Evolutionary conservation across 2,888 invertebrate species (phyloP), one percentile per base, ranked within the genome.

Genomic region (Synanthedon andrenaeformis): DNA sequence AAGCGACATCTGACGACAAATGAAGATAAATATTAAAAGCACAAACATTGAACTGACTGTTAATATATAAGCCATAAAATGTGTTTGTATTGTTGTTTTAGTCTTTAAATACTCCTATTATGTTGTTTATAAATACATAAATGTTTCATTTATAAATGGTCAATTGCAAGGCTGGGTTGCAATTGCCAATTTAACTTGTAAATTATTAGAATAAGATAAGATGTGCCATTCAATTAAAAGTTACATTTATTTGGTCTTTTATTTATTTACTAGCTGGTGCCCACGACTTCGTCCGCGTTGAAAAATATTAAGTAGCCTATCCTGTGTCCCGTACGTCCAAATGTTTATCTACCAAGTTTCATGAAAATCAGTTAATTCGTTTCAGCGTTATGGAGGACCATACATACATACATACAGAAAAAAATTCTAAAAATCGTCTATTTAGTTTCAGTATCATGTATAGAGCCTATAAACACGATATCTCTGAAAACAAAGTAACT

Each of bases 101-200:
- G 52, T 53, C 56, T 42, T 53, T 54, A 55, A 51, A 51, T 35
- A 41, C 42, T 55, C 42, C 49, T 54, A 56, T 56, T 55, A 48
- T 35, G 35, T 55, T 57, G 56, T 52, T 53, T 54, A 57, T 54
- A 53, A 56, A 56, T 56, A 51, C 41, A 51, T 35, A 35, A 51
- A 51, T 51, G 35, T 28, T 49, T 14, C 17, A 8, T 49, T 12
- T 23, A 59, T 58, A 35, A 8, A 35, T 8, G 10, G 82, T 77
- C 84, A 77, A 76, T 82, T 79, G 82, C 76, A 84, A 80, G 86
- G 86, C 83, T 87, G 86, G 86, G 86, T 79, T 85, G 66, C 81
- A 76, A 78, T 81, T 82, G 82, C 66, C 79, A 59, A 63, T 72
- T 72, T 64, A 59, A 57, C 73, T 79, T 77, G 66, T 59, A 63